phyloP scores from a whole-genome alignment of 2,113 vertebrate species.

The Rattus norvegicus region GRCr8 NC_086025.1:6102001-6102500 shows the following conservation, averaged over 20 bases:
- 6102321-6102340: background rate
- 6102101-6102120: background rate
- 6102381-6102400: background rate
- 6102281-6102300: conserved; percentile 52
- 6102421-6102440: background rate
- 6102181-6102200: conserved; percentile 51
- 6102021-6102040: too few relatives aligned
- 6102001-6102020: too few relatives aligned
- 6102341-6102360: background rate
- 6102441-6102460: background rate
- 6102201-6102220: conserved; percentile 55
- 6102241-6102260: conserved; percentile 69
- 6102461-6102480: background rate
- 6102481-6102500: background rate
- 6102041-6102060: too few relatives aligned
- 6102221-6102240: conserved; percentile 71
- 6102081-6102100: background rate
- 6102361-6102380: background rate
- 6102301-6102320: conserved; percentile 28
- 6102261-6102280: conserved; percentile 53
- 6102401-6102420: background rate
- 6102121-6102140: background rate
- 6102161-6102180: conserved; percentile 66
- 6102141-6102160: conserved; percentile 37
- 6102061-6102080: background rate